Percentiles rank a stretch among this genome's conserved stretches.
These are phyloP conservation scores for Cryptoblepharus egeriae DNA, from an alignment of 2,797 vertebrate genomes.

Conservation along the genomic window DNA sequence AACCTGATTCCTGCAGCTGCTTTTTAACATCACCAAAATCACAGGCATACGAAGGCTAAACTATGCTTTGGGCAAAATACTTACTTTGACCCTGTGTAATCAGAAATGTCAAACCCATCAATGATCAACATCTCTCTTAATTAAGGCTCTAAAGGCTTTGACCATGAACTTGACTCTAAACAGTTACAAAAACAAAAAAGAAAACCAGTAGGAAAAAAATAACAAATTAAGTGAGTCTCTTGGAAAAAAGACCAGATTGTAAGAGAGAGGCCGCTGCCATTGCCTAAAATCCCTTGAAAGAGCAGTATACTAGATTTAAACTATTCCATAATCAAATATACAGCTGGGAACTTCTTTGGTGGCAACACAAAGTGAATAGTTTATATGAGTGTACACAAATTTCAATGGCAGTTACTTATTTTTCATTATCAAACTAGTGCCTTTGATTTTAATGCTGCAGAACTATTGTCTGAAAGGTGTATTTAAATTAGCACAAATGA, in stretches of 20 bases:
- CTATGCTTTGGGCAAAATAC: too few species aligned
- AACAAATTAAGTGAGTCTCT: not conserved
- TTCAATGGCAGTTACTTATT: conserved; percentile 63
- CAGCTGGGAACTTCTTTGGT: conserved; percentile 69
- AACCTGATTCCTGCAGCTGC: too few species aligned
- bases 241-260: not conserved
- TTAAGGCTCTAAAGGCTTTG: not conserved
- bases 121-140: not conserved
- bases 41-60: too few species aligned
- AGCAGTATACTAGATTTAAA: conserved; percentile 57
- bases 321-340: conserved; percentile 67
- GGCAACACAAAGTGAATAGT: conserved; percentile 69
- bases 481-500: conserved; percentile 48
- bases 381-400: conserved; percentile 67
- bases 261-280: conserved; percentile 60
- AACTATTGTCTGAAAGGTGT: conserved; percentile 40
- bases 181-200: too few species aligned
- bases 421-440: conserved; percentile 59
- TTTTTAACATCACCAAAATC: too few species aligned
- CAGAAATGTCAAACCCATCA: not conserved
- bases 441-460: conserved; percentile 60
- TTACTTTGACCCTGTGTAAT: too few species aligned
- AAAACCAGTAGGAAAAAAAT: too few species aligned
- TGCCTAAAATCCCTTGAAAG: conserved; percentile 65
- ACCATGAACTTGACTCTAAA: not conserved